Percentiles rank a stretch among this genome's conserved stretches.
These are phyloP conservation scores for Penaeus japonicus DNA, from an alignment of 1,140 invertebrate species.

Conservation along the genomic window DNA sequence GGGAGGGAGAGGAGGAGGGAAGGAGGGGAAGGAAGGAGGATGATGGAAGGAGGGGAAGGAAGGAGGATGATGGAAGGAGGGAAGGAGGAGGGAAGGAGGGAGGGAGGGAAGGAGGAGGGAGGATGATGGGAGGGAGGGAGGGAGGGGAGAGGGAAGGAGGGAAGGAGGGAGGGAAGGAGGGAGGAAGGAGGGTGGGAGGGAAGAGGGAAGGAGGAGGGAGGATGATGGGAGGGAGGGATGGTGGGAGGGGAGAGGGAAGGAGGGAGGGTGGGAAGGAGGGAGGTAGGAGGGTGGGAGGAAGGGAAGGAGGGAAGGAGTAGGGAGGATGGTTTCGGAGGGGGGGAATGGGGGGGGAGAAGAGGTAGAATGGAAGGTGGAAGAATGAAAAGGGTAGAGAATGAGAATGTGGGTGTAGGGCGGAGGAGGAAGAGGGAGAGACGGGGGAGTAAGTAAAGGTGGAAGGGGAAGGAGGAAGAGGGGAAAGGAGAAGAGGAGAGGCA, in stretches of 20 bases:
- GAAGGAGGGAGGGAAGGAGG: neutral
- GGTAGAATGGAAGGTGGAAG: neutral
- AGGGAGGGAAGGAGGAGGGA: neutral
- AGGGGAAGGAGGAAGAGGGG: neutral
- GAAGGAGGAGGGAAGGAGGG: no score
- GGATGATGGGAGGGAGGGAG: neutral
- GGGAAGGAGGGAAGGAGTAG: neutral
- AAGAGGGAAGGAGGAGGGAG: no score
- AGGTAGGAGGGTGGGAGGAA: neutral
- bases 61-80: neutral
- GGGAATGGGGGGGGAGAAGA: no score
- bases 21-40: no score
- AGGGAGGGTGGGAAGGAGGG: neutral
- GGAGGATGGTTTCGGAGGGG: neutral
- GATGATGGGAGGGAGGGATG: no score
- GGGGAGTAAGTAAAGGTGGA: no score
- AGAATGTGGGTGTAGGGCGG: no score
- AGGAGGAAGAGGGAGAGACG: no score
- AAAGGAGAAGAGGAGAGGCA: neutral
- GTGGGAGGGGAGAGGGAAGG: neutral
- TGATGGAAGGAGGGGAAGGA: neutral
- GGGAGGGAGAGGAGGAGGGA: neutral
- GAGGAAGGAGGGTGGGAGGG: neutral
- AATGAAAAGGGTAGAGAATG: neutral
- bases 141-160: neutral